These are phyloP conservation scores for Ardeotis arabs DNA, from an alignment of 2,113 vertebrate genomes.

Conservation along the genomic window DNA sequence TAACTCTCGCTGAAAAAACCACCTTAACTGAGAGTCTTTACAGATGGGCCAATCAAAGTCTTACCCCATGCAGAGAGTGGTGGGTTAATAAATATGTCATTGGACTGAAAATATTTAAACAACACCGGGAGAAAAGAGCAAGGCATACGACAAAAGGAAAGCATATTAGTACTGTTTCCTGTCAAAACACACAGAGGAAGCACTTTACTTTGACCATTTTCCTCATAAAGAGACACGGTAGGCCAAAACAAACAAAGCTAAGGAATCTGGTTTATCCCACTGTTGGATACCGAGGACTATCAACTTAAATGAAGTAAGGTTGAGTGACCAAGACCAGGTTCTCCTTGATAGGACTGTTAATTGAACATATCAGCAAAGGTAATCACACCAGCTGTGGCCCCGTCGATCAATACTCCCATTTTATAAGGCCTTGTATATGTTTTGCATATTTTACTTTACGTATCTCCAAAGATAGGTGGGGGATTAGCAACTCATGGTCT, in stretches of 20 bases:
- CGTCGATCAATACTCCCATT: background rate
- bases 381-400: background rate
- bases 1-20: constrained; percentile 81
- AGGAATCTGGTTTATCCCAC: constrained; percentile 80
- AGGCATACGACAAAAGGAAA: constrained; percentile 81
- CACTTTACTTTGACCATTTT: constrained; percentile 83
- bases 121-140: constrained; percentile 76
- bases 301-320: constrained; percentile 63
- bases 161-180: constrained; percentile 83
- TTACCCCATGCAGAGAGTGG: constrained; percentile 73
- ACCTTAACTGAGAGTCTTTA: constrained; percentile 74
- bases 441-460: background rate
- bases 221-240: constrained; percentile 79
- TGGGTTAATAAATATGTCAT: constrained; percentile 85
- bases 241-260: constrained; percentile 81
- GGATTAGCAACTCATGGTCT: background rate
- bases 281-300: constrained; percentile 70
- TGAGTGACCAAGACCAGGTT: constrained; percentile 64
- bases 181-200: constrained; percentile 86
- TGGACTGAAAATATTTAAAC: constrained; percentile 82
- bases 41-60: constrained; percentile 74
- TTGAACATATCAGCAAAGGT: constrained; percentile 15
- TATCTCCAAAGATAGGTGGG: background rate
- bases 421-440: background rate
- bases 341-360: constrained; percentile 47